Base-by-base conservation (phyloP, 1,140 invertebrate species). In the Aphidius ervi region DNA sequence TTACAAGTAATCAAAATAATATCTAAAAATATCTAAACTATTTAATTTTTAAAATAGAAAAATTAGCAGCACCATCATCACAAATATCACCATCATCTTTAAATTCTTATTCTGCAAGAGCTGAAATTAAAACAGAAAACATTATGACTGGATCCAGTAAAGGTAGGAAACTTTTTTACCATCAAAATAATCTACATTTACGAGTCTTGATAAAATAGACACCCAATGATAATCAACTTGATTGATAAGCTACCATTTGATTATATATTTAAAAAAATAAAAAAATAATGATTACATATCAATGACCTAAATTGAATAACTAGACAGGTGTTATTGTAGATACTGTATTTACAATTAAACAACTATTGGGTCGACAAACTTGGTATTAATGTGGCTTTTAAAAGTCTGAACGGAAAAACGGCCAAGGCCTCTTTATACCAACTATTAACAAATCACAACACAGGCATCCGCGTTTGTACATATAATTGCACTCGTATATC, bases 121-220 rank as follows among this genome's bases (percentile, higher is more conserved):
- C 77, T 61, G 79, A 79, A 56, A 77, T 81, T 53, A 82, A 82
- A 64, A 80, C 79, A 59, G 81, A 82, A 57, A 74, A 70, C 46
- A 72, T 80, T 46, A 73, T 78, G 42, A 67, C 73, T 0, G 80
- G 81, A 67, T 70, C 68, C 61, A 77, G 72, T 67, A 81, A 80
- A 76, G 80, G 80, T 82, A 75, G 63, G 74, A 58, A 43, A 61
- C 42, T 58, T 40, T 47, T 43, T 59, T 62, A 60, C 20, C 61
- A 9, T 16, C 8, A 6, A 10, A 37, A 10, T 7, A 55, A 42
- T 56, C 56, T 67, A 7, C 31, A 7, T 68, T 67, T 67, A n/a
- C 68, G 40, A 61, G 63, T 7, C 1, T 20, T 23, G 16, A 23
- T 23, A 8, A 9, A 5, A 3, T 31, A 31, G 23, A 4, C 4